Base-by-base conservation (phyloP, 1,140 invertebrate genomes). In the Meteorus sp. region DNA sequence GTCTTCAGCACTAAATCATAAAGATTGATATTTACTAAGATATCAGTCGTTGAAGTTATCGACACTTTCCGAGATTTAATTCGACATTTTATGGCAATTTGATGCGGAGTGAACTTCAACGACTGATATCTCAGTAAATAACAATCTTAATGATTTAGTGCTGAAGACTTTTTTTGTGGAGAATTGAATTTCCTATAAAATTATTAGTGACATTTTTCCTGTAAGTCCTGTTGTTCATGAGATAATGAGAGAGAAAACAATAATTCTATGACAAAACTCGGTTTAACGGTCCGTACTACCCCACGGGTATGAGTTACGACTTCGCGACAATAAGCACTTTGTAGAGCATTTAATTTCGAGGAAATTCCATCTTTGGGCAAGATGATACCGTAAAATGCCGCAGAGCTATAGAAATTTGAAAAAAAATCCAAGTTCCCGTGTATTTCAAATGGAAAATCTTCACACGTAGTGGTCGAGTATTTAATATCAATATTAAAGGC, bases 401-500 rank as follows among this genome's bases (percentile, higher is more conserved):
- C 48, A 13, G 48, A 52, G 13, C 25, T 27, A 15, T 52, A 52
- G 27, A n/a, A 29, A 29, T 52, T 52, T 52, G 3, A 29, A 9
- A 52, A 52, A 52, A 52, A 52, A 29, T 13, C 6, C 29, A 29
- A 13, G 25, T 33, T 31, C 25, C 25, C 48, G 48, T 52, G 48
- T 52, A 52, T 52, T 52, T 52, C 29, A 33, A 22, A 23, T 23
- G 44, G 44, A 19, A 47, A 47, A 47, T 17, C 44, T 47, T 47
- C 22, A n/a, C 44, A 33, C 23, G 25, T n/a, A n/a, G 13, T 13
- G 48, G 29, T 5, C 23, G 48, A 31, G 29, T 29, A 33, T 25
- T 33, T 52, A 52, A 52, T 31, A 52, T 52, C 29, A 52, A 33
- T 52, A 52, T 52, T 33, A 52, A 52, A 25, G 27, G 48, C 23